A percentile compares a stretch with the other conserved stretches of the same genome.
Conservation (phyloP, 2,797 vertebrate genomes). For the Sebastes matsubarae region DNA sequence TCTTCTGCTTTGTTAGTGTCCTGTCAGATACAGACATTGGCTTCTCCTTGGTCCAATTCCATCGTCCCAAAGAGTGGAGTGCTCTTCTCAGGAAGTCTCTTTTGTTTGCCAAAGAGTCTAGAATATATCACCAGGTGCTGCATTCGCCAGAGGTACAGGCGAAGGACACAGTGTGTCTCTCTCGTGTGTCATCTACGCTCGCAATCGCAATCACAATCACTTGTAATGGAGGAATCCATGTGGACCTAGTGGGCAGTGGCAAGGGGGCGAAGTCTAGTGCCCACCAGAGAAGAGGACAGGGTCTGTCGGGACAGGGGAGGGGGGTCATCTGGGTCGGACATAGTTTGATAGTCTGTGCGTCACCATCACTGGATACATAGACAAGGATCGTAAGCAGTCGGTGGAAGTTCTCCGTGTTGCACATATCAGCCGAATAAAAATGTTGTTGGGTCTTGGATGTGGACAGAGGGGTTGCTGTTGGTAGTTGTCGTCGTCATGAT, state of each 20-base stretch:
- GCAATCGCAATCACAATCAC: slow-evolving; percentile 75
- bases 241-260: slow-evolving; percentile 47
- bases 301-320: slow-evolving; percentile 26
- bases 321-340: slow-evolving; percentile 70
- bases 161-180: slow-evolving; percentile 71
- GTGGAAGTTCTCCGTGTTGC: slow-evolving; percentile 84
- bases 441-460: slow-evolving; percentile 46
- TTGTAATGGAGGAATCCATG: slow-evolving; percentile 79
- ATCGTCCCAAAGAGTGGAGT: slow-evolving; percentile 86
- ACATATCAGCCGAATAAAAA: slow-evolving; percentile 81
- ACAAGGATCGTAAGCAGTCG: slow-evolving; percentile 88
- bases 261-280: slow-evolving; percentile 70
- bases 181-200: slow-evolving; percentile 62
- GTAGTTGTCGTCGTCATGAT: slow-evolving; percentile 85
- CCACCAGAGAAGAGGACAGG: slow-evolving; percentile 57
- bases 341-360: slow-evolving; percentile 90
- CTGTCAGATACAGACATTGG: slow-evolving; percentile 88
- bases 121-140: slow-evolving; percentile 82
- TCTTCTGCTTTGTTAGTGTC: slow-evolving; percentile 88
- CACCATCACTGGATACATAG: slow-evolving; percentile 89
- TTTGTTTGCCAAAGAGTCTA: slow-evolving; percentile 68
- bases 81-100: slow-evolving; percentile 86
- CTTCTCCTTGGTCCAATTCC: slow-evolving; percentile 90
- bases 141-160: slow-evolving; percentile 73
- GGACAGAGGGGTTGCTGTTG: slow-evolving; percentile 41